Evolutionary conservation across 2,797 vertebrate species (phyloP), one percentile per base, ranked within the genome.

Genomic region (Tragopan temminckii): DNA sequence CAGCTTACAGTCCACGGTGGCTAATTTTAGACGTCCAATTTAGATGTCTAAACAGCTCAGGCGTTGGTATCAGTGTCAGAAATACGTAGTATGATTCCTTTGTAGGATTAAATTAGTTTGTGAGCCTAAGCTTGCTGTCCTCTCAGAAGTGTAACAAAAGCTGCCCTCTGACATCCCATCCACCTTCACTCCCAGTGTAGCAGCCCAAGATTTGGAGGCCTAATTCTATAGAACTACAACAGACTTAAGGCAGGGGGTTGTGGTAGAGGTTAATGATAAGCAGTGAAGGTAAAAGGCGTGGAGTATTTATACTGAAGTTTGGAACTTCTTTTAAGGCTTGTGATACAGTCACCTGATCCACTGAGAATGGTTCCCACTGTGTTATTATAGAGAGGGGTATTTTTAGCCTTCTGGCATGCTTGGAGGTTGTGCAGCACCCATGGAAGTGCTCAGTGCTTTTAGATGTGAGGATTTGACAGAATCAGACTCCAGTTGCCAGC

Each of bases 1-100:
- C 80, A 48, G 42, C 77, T 71, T 9, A 61, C 85, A 91, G 90
- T 91, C 95, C 57, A 42, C 1, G 3, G 80, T 33, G 63, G 63
- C 90, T 95, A 79, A 90, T 91, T 95, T 88, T 91, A 94, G 88
- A 29, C 31, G 13, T 53, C 71, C 88, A 13, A 25, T 79, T 58
- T 52, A 55, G 88, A 40, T 86, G 70, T 70, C 80, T 88, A 42
- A 66, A 2, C 31, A 85, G 77, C 14, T 38, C 3, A 27, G 72
- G 13, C 1, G 0, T 5, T 72, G 88, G 40, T 80, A 62, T 1
- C 1, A 0, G 59, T 90, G 61, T 94, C 81, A 46, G 93, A 66
- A 75, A 45, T 7, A 57, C n/a, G 15, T 9, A 0, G 13, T 36
- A 4, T 57, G 80, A 45, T 11, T 71, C 55, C 58, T 81, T 50